Percentiles rank a stretch among this genome's conserved stretches.
These are phyloP conservation scores for Catocala fraxini DNA, from an alignment of 2,888 invertebrate genomes.

Conservation along the genomic window DNA sequence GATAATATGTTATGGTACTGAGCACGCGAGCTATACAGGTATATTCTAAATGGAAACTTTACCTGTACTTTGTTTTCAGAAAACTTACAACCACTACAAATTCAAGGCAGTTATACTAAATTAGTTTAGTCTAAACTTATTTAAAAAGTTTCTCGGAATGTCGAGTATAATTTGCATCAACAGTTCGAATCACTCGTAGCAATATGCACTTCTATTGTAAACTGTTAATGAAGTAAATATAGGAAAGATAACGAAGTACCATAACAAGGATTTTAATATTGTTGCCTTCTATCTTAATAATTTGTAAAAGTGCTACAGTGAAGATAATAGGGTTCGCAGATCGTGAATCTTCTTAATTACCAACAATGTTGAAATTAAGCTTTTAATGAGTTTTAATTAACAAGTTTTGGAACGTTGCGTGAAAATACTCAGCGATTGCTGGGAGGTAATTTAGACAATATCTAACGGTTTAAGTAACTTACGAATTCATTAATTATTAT, in stretches of 20 bases:
- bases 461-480: slow-evolving; percentile 36
- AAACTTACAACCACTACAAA: slow-evolving; percentile 16
- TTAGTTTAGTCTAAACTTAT: slow-evolving; percentile 9
- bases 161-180: background rate
- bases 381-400: slow-evolving; percentile 86
- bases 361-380: slow-evolving; percentile 84
- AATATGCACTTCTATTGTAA: background rate
- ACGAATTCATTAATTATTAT: slow-evolving; percentile 28
- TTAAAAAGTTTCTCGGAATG: background rate
- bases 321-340: slow-evolving; percentile 81
- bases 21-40: slow-evolving; percentile 15
- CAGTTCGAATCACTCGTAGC: background rate
- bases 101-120: slow-evolving; percentile 12
- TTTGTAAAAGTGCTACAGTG: slow-evolving; percentile 72
- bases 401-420: slow-evolving; percentile 77
- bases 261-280: slow-evolving; percentile 66
- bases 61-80: slow-evolving; percentile 11
- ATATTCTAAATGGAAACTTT: slow-evolving; percentile 2
- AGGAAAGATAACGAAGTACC: slow-evolving; percentile 26
- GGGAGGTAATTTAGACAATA: slow-evolving; percentile 58
- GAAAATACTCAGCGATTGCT: slow-evolving; percentile 71
- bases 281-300: slow-evolving; percentile 74
- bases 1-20: slow-evolving; percentile 32
- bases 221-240: slow-evolving; percentile 7
- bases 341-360: slow-evolving; percentile 86